Percentiles rank a stretch among this genome's conserved stretches.
phyloP scores from a whole-genome alignment of 2,113 vertebrate species.

The Ochotona princeps region DNA sequence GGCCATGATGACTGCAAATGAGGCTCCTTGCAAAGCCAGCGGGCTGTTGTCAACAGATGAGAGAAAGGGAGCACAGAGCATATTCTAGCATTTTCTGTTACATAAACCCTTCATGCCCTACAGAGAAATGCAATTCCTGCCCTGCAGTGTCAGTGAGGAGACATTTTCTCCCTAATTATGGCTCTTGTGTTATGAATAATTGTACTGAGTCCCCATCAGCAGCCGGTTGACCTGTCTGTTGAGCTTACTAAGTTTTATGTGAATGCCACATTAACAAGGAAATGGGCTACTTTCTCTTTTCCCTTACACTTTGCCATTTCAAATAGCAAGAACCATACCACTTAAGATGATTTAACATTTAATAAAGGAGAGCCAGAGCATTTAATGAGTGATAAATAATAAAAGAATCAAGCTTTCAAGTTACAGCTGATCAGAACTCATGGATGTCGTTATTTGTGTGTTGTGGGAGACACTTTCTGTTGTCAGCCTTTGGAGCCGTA shows the following conservation, averaged over 20 bases:
- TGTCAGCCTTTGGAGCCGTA: not conserved
- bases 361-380: conserved; percentile 70
- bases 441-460: conserved; percentile 22
- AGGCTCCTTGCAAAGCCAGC: not conserved
- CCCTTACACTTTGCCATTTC: conserved; percentile 75
- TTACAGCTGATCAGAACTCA: conserved; percentile 43
- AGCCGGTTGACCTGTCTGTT: conserved; percentile 71
- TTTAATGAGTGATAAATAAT: conserved; percentile 80
- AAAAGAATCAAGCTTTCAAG: conserved; percentile 66
- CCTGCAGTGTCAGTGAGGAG: conserved; percentile 25
- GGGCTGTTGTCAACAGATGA: not conserved
- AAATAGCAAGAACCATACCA: conserved; percentile 65
- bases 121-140: conserved; percentile 23
- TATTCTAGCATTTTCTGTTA: not conserved
- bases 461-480: conserved; percentile 25
- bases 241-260: conserved; percentile 53
- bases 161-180: conserved; percentile 63
- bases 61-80: not conserved
- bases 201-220: conserved; percentile 41
- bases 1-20: not conserved
- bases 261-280: conserved; percentile 78
- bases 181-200: conserved; percentile 70
- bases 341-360: conserved; percentile 81
- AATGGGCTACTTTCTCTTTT: conserved; percentile 69
- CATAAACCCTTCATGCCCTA: not conserved